Conservation (phyloP, 2,113 vertebrate genomes). For the Petrocephalus microphthalmus region DNA sequence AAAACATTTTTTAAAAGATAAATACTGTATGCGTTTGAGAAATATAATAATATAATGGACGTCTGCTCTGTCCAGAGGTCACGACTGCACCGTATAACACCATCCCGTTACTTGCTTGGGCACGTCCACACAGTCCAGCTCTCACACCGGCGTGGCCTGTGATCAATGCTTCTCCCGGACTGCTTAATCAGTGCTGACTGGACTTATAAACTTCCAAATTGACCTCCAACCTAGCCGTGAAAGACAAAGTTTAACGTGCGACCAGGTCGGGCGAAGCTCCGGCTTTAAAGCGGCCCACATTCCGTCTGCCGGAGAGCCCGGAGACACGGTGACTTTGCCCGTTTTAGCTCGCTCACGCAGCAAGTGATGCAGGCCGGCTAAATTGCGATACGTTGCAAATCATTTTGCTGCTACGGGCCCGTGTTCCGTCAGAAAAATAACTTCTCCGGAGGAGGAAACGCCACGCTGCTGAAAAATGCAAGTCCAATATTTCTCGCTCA, state of each 20-base stretch:
- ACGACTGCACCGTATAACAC: not conserved
- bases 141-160: not conserved
- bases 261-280: not conserved
- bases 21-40: not conserved
- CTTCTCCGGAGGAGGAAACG: not conserved
- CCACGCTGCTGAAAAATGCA: not conserved
- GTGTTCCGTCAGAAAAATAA: not conserved
- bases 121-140: not conserved
- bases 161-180: not conserved
- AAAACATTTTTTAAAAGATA: no score
- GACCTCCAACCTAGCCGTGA: not conserved
- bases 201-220: not conserved
- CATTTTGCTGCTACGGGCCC: not conserved
- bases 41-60: not conserved
- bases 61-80: not conserved
- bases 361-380: not conserved
- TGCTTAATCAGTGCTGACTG: constrained; percentile 1
- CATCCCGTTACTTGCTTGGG: not conserved
- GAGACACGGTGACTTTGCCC: not conserved
- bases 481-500: not conserved
- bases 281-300: not conserved
- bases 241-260: not conserved
- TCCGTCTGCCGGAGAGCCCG: not conserved
- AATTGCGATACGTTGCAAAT: not conserved
- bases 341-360: not conserved